These are phyloP conservation scores for Albula glossodonta DNA, from an alignment of 2,113 vertebrate species.

Conservation along the genomic window DNA sequence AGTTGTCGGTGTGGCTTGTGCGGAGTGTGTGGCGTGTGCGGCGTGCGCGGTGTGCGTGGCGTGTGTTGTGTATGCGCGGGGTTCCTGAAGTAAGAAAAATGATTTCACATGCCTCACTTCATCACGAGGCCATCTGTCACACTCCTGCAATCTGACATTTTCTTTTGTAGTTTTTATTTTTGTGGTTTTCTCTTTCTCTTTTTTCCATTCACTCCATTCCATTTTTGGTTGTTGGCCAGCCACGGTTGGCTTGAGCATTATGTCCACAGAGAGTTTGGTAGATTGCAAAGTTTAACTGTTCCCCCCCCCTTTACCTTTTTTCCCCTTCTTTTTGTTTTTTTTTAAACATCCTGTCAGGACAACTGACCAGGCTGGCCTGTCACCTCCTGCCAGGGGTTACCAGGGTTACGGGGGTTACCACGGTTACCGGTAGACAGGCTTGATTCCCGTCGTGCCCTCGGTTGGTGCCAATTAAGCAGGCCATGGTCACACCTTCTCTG, in stretches of 20 bases:
- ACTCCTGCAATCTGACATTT: background rate
- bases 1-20: background rate
- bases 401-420: background rate
- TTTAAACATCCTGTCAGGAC: background rate
- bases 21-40: too few species aligned
- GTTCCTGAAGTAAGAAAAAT: background rate
- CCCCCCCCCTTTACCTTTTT: background rate
- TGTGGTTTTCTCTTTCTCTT: background rate
- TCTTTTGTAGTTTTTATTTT: background rate
- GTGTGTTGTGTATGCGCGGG: background rate
- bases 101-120: background rate
- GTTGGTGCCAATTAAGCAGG: slow-evolving; percentile 22
- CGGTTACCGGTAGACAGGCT: background rate
- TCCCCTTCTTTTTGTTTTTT: background rate
- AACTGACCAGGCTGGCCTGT: slow-evolving; percentile 17
- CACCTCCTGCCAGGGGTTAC: slow-evolving; percentile 24
- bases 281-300: background rate
- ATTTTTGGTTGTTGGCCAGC: background rate
- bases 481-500: background rate
- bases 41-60: too few species aligned
- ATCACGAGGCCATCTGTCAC: slow-evolving; percentile 6
- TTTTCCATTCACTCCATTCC: background rate
- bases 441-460: background rate
- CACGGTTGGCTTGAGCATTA: background rate
- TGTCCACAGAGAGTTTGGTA: background rate